Conservation (phyloP, 2,797 vertebrate genomes). For the Muraenolepis orangiensis region DNA sequence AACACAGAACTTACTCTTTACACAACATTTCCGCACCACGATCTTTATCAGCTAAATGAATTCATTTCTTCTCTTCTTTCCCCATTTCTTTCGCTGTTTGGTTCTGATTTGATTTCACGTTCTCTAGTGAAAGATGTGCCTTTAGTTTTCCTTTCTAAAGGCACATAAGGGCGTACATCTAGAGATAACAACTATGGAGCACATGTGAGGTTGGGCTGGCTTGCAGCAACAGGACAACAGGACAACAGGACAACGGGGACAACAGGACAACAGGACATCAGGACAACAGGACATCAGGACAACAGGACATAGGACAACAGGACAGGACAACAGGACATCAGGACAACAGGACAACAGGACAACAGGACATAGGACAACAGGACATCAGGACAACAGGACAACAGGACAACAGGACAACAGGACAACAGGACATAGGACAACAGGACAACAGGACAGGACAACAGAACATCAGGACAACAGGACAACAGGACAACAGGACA, state of each 20-base stretch:
- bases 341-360: conserved; percentile 45
- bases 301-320: conserved; percentile 33
- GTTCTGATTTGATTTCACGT: conserved; percentile 16
- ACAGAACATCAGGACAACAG: too few relatives aligned
- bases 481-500: conserved; percentile 40
- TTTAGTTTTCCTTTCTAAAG: conserved; percentile 36
- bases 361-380: conserved; percentile 33
- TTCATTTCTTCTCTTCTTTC: conserved; percentile 23
- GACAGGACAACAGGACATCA: conserved; percentile 42
- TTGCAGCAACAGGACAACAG: too few relatives aligned
- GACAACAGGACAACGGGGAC: conserved; percentile 41
- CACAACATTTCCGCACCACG: neutral
- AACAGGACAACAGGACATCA: too few relatives aligned
- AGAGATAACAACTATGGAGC: conserved; percentile 57
- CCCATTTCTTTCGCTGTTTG: conserved; percentile 3
- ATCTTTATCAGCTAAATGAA: conserved; percentile 25
- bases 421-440: conserved; percentile 37
- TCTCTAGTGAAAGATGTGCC: too few relatives aligned
- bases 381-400: conserved; percentile 42
- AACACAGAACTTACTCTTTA: neutral
- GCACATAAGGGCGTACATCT: conserved; percentile 39
- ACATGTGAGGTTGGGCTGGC: conserved; percentile 46
- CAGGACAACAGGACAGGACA: conserved; percentile 42
- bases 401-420: conserved; percentile 42
- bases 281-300: too few relatives aligned